Conservation (phyloP, 2,888 invertebrate genomes). For the Yponomeuta evonymella region DNA sequence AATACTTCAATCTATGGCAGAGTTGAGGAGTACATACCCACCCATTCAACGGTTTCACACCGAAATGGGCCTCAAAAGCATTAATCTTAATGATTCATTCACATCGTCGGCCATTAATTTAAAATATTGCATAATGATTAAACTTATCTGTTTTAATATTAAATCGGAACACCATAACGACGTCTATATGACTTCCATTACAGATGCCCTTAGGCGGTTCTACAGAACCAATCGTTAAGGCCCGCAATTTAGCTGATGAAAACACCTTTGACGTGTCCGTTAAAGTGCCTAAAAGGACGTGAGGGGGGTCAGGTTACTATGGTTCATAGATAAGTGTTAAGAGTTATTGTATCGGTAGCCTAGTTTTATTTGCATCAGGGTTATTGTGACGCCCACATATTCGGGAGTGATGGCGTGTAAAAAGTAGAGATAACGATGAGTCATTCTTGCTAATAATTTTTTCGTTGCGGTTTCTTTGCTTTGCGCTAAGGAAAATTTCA, state of each 20-base stretch:
- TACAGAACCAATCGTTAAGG: neutral
- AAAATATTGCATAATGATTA: constrained; percentile 3
- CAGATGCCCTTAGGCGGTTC: constrained; percentile 33
- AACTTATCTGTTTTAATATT: constrained; percentile 7
- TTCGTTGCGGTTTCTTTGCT: neutral
- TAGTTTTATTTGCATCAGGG: constrained; percentile 9
- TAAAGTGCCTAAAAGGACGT: neutral
- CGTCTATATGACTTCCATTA: constrained; percentile 23
- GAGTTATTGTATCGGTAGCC: constrained; percentile 1
- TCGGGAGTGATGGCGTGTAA: neutral
- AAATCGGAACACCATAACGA: constrained; percentile 31
- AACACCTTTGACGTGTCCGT: too few relatives aligned
- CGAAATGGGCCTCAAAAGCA: neutral
- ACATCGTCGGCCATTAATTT: constrained; percentile 4
- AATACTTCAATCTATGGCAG: too few relatives aligned
- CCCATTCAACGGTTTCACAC: neutral
- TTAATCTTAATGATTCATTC: constrained; percentile 3
- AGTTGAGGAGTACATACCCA: too few relatives aligned
- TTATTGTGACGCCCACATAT: constrained; percentile 3
- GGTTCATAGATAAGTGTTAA: constrained; percentile 5
- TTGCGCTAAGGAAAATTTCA: neutral
- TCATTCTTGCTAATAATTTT: neutral
- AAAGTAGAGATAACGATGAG: neutral
- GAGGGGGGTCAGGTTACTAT: neutral
- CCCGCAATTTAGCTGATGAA: neutral